A percentile compares a stretch with the other conserved stretches of the same genome.
Evolutionary conservation across 2,113 vertebrate genomes (phyloP).

Genomic region (Mesoclemmys tuberculata): DNA sequence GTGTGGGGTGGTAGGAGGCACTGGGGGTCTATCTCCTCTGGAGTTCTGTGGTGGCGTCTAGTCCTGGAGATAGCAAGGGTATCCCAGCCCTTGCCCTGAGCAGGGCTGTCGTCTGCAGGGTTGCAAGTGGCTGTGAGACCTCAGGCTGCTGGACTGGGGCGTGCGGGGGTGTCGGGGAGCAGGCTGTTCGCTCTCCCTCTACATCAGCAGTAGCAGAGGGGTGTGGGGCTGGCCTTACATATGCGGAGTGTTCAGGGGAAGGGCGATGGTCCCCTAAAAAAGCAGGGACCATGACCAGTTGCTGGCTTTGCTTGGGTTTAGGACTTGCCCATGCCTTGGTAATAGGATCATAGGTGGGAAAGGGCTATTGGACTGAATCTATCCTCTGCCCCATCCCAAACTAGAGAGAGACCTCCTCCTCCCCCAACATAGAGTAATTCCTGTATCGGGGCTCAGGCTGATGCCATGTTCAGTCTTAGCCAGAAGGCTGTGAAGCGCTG

Average conservation of each 20-base stretch:
- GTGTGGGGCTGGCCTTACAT: background rate
- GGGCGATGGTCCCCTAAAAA: background rate
- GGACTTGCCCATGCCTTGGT: background rate
- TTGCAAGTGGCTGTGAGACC: background rate
- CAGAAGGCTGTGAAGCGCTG: accelerated
- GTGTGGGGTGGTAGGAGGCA: background rate
- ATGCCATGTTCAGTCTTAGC: background rate
- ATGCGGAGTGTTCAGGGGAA: background rate
- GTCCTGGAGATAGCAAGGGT: background rate
- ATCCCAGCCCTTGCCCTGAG: background rate
- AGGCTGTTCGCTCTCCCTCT: background rate
- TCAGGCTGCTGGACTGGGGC: background rate
- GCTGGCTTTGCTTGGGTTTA: background rate
- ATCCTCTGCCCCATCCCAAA: background rate
- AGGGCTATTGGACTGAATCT: background rate
- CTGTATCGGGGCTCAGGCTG: background rate
- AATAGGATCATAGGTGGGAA: background rate
- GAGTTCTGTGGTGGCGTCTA: background rate
- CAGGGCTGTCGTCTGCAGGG: background rate
- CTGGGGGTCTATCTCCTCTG: too few species aligned
- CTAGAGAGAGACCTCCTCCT: background rate
- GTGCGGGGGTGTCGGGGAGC: background rate
- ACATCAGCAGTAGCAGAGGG: background rate
- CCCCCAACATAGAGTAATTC: background rate
- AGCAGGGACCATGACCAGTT: accelerated